Evolutionary conservation across 2,888 invertebrate genomes (phyloP).

Genomic region (Phragmatobia fuliginosa): DNA sequence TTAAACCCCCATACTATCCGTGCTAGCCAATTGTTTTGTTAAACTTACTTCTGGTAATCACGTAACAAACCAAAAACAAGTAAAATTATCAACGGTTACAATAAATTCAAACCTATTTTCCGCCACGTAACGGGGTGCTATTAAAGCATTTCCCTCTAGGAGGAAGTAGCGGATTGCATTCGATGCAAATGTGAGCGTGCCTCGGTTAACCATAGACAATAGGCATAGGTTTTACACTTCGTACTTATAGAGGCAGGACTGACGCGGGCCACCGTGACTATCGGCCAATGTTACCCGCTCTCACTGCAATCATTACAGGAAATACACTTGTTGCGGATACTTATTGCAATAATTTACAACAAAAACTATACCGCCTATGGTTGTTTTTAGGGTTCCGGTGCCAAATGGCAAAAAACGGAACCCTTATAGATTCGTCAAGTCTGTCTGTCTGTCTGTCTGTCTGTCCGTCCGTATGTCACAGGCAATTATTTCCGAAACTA

Average conservation of each 20-base stretch:
- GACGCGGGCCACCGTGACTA: conserved; percentile 30
- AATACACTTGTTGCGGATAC: conserved; percentile 7
- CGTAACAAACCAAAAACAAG: no score
- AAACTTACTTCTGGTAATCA: not conserved
- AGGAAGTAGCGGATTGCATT: conserved; percentile 46
- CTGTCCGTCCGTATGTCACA: no score
- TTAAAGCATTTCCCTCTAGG: conserved; percentile 39
- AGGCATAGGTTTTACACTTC: conserved; percentile 15
- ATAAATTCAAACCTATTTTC: conserved; percentile 18
- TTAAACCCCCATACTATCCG: no score
- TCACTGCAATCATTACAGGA: conserved; percentile 20
- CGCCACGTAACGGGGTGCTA: conserved; percentile 23
- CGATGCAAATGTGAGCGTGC: conserved; percentile 47
- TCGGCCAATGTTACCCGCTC: conserved; percentile 18
- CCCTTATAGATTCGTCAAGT: no score
- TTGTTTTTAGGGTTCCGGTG: not conserved
- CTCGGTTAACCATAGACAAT: conserved; percentile 39
- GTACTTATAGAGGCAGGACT: conserved; percentile 19
- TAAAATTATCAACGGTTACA: not conserved
- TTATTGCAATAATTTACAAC: conserved; percentile 6
- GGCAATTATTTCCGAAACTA: no score
- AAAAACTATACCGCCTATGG: not conserved
- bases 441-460: no score
- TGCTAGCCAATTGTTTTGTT: no score
- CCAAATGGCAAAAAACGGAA: no score